Evolutionary conservation across 2,888 invertebrate species (phyloP).

Genomic region (Luperina nickerlii): DNA sequence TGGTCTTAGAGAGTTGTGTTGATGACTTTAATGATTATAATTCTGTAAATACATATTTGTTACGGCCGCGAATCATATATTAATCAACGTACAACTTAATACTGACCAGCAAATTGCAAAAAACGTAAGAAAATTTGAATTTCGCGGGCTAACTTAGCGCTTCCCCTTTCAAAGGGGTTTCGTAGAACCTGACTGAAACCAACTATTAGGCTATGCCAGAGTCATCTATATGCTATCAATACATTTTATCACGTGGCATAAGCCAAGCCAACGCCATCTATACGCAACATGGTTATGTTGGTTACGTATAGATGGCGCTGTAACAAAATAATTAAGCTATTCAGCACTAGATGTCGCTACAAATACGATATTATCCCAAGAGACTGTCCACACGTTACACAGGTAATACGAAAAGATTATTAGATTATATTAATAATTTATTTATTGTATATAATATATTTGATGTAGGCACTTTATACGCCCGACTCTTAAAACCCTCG

Average conservation of each 20-base stretch:
- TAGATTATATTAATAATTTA: not conserved
- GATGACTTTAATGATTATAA: no score
- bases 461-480: not conserved
- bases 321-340: slow-evolving; percentile 34
- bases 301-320: slow-evolving; percentile 35
- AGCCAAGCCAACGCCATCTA: not conserved
- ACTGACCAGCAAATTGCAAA: no score
- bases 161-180: no score
- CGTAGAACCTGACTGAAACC: no score
- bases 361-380: not conserved
- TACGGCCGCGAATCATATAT: no score
- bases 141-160: no score
- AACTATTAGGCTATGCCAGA: not conserved
- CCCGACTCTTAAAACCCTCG: not conserved
- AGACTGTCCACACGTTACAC: not conserved
- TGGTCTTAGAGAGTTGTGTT: no score
- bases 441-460: not conserved
- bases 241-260: not conserved
- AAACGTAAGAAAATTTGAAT: no score
- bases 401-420: not conserved
- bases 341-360: slow-evolving; percentile 61
- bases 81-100: no score
- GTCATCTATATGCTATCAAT: not conserved
- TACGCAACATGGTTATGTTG: not conserved
- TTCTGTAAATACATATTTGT: no score